These are phyloP conservation scores for Branchinecta sandiegonensis DNA, from an alignment of 2,888 invertebrate species.

Conservation along the genomic window DNA sequence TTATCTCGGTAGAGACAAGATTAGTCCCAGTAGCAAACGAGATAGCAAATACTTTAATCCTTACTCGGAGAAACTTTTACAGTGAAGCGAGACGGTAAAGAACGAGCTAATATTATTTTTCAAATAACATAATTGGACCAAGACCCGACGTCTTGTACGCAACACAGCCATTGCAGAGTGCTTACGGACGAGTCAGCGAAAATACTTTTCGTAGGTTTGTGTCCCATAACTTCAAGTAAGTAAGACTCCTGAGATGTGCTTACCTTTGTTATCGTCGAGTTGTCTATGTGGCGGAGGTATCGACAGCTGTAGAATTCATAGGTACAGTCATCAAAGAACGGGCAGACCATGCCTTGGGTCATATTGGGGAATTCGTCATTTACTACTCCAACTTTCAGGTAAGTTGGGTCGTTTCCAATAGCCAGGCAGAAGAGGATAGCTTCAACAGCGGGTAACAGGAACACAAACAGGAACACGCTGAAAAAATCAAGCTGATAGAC, in stretches of 20 bases:
- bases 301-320: constrained; percentile 46
- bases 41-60: too few species aligned
- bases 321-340: constrained; percentile 18
- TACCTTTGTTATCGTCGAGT: constrained; percentile 41
- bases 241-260: background rate
- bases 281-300: constrained; percentile 57
- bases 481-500: background rate
- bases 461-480: constrained; percentile 32
- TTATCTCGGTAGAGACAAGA: too few species aligned
- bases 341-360: constrained; percentile 22
- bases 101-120: too few species aligned
- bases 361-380: constrained; percentile 31
- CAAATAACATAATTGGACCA: too few species aligned
- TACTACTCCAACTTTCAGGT: constrained; percentile 33
- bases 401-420: constrained; percentile 30
- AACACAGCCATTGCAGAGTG: too few species aligned
- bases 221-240: too few species aligned
- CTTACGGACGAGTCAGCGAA: too few species aligned
- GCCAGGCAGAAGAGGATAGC: constrained; percentile 37
- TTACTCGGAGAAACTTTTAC: too few species aligned
- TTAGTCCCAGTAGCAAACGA: too few species aligned
- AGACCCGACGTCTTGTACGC: too few species aligned
- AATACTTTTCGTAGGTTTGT: too few species aligned
- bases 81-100: too few species aligned
- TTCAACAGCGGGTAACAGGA: constrained; percentile 35